phyloP scores from a whole-genome alignment of 1,140 invertebrate species.

The Brachystomella parvula region DNA sequence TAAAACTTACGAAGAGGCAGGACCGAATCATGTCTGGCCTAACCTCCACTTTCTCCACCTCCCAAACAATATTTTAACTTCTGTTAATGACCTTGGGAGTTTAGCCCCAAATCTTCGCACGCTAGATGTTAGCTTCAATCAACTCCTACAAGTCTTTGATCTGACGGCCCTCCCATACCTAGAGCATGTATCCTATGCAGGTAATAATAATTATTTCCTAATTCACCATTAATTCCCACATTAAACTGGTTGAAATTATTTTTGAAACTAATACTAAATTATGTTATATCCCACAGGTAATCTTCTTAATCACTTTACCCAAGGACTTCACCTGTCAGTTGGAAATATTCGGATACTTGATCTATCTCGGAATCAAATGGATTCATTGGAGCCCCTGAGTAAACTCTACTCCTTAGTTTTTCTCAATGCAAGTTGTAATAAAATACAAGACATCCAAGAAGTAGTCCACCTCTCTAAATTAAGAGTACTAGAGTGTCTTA shows the following conservation, averaged over 20 bases:
- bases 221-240: too few species aligned
- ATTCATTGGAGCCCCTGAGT: conserved; percentile 63
- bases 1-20: conserved; percentile 38
- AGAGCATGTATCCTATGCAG: conserved; percentile 64
- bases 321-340: conserved; percentile 10
- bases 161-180: conserved; percentile 68
- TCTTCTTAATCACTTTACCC: not conserved
- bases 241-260: too few species aligned
- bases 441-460: conserved; percentile 69
- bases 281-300: conserved; percentile 18
- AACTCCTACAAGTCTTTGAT: conserved; percentile 47
- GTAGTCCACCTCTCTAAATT: conserved; percentile 67
- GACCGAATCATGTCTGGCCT: conserved; percentile 22
- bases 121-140: conserved; percentile 37
- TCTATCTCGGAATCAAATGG: conserved; percentile 75
- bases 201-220: conserved; percentile 56
- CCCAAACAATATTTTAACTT: conserved; percentile 30
- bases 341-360: conserved; percentile 58
- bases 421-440: conserved; percentile 79
- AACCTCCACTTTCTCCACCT: conserved; percentile 22
- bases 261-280: too few species aligned
- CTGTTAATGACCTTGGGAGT: conserved; percentile 32
- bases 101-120: conserved; percentile 30
- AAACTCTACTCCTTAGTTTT: conserved; percentile 76
- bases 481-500: conserved; percentile 76